Base-by-base conservation (phyloP, 2,797 vertebrate genomes). In the Melanotaenia boesemani region DNA sequence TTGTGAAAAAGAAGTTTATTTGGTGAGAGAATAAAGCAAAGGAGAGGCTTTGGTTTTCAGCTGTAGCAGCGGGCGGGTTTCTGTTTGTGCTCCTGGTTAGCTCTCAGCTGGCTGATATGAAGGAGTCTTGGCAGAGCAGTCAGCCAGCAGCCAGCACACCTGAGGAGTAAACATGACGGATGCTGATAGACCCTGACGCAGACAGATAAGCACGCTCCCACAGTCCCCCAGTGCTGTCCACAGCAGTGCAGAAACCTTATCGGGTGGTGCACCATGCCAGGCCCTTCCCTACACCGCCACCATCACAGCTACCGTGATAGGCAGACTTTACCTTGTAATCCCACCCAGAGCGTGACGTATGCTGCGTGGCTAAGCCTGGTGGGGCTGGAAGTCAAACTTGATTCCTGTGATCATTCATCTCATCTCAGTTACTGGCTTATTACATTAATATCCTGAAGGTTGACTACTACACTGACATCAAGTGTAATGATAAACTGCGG, bases 81-180 rank as follows among this genome's bases (percentile, higher is more conserved):
- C 41, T 87, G 83, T 88, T 85, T 86, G 74, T 26, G 74, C 77
- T 81, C 74, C 64, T 46, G 67, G 85, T 85, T 84, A 72, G 84
- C 70, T 86, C 79, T 76, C 84, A 62, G 82, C 79, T 63, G 80
- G 74, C 82, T 87, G 89, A 90, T 86, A 88, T 80, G 82, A 86
- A 79, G 85, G 68, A 82, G 80, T 67, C 80, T 84, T 83, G 78
- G 84, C 85, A 80, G 87, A 86, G 86, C 81, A 82, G 85, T 82
- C 76, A 85, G 82, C 84, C 86, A 80, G 80, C 83, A 81, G 83
- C 89, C 74, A 76, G 83, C 83, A 81, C 83, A 88, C 88, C 89
- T 90, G 86, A 91, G 89, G 88, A 92, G 88, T 88, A 90, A 92
- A 92, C 88, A 88, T 90, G 86, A 89, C 86, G 86, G 87, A 86